Percentiles rank a stretch among this genome's conserved stretches.
phyloP scores from a whole-genome alignment of 2,797 vertebrate species.

The Phylloscopus collybita region DNA sequence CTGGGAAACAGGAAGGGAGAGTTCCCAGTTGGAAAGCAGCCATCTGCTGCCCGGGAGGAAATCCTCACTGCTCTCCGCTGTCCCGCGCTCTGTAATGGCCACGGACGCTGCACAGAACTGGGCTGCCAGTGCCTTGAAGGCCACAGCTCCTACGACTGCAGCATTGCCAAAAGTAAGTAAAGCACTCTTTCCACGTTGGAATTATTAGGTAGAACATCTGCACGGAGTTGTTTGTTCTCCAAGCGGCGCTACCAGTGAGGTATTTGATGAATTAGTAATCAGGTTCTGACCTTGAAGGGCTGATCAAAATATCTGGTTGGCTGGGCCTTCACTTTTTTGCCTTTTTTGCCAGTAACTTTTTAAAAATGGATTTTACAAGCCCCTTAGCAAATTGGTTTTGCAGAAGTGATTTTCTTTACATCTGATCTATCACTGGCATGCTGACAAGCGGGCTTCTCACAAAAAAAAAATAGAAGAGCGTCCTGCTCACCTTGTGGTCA shows the following conservation, averaged over 20 bases:
- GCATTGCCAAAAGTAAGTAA: conserved; percentile 79
- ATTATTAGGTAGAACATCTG: conserved; percentile 66
- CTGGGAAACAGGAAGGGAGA: conserved; percentile 71
- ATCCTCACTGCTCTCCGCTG: conserved; percentile 21
- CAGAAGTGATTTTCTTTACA: conserved; percentile 67
- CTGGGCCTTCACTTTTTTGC: conserved; percentile 67
- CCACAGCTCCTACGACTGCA: conserved; percentile 82
- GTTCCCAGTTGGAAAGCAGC: background rate
- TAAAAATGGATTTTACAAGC: conserved; percentile 76
- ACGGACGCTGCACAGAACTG: conserved; percentile 78
- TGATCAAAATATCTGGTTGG: conserved; percentile 72
- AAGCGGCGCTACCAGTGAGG: conserved; percentile 62
- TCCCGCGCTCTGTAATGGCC: conserved; percentile 70
- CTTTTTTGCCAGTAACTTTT: conserved; percentile 71
- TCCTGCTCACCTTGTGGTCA: conserved; percentile 54
- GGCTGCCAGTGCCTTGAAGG: conserved; percentile 80
- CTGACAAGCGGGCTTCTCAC: conserved; percentile 52
- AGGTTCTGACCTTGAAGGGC: conserved; percentile 73
- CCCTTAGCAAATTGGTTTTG: conserved; percentile 74
- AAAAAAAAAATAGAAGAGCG: conserved; percentile 26
- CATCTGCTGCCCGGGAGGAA: background rate
- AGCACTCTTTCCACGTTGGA: conserved; percentile 48
- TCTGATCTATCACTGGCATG: conserved; percentile 60
- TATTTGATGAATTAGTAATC: conserved; percentile 79
- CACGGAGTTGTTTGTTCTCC: conserved; percentile 70